Conservation (phyloP, 2,888 invertebrate species). For the Acleris cristana region DNA sequence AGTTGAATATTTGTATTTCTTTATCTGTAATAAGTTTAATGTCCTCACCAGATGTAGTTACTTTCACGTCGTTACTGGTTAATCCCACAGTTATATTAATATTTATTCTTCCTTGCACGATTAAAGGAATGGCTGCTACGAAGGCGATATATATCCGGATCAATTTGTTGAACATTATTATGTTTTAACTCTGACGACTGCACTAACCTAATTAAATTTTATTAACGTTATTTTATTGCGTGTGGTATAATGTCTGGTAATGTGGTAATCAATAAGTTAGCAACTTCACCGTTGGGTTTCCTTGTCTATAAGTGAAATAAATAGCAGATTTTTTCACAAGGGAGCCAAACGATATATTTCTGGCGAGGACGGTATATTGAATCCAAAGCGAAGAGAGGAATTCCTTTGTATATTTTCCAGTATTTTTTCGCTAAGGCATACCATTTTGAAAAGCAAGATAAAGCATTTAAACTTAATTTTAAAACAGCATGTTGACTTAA, state of each 20-base stretch:
- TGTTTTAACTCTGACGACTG: conserved; percentile 2
- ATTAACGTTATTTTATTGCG: conserved; percentile 1
- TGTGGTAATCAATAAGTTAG: neutral
- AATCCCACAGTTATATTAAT: conserved; percentile 54
- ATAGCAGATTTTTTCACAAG: too few relatives aligned
- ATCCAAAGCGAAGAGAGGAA: too few relatives aligned
- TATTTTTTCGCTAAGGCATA: too few relatives aligned
- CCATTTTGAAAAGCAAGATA: too few relatives aligned
- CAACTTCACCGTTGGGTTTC: conserved; percentile 1
- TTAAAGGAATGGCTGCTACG: conserved; percentile 16
- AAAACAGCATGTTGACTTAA: too few relatives aligned
- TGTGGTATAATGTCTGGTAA: neutral
- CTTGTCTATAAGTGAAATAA: neutral
- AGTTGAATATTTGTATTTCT: conserved; percentile 61
- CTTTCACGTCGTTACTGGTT: conserved; percentile 44
- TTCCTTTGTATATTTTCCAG: too few relatives aligned
- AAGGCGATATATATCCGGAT: neutral
- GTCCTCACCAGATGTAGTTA: conserved; percentile 52
- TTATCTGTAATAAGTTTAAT: conserved; percentile 55
- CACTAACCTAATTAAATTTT: neutral
- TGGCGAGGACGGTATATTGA: too few relatives aligned
- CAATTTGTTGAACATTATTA: neutral
- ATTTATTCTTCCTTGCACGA: conserved; percentile 50
- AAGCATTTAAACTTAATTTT: too few relatives aligned
- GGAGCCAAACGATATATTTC: too few relatives aligned